These are phyloP conservation scores for Ennomos quercinarius DNA, from an alignment of 2,888 invertebrate species.

Conservation along the genomic window DNA sequence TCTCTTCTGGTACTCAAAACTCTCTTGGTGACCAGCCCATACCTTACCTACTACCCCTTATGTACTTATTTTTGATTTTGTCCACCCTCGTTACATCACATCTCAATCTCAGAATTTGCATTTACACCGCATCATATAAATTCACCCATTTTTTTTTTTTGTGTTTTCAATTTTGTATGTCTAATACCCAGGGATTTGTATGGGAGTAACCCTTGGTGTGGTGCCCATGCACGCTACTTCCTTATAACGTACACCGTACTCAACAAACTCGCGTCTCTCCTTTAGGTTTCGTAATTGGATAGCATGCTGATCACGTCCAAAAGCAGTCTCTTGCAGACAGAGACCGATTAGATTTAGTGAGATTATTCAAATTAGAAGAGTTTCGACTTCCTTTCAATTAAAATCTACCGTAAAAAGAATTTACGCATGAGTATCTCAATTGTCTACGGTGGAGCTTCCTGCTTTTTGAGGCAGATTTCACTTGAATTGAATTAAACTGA, in stretches of 20 bases:
- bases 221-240: background rate
- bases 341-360: constrained; percentile 25
- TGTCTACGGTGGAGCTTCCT: background rate
- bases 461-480: no score
- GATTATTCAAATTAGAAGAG: constrained; percentile 22
- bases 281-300: constrained; percentile 23
- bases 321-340: constrained; percentile 28
- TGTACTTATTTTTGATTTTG: no score
- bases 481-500: no score
- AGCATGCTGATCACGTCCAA: constrained; percentile 30
- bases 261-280: constrained; percentile 22
- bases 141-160: no score
- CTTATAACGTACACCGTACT: background rate
- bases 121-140: no score
- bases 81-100: no score
- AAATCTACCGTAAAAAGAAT: constrained; percentile 7
- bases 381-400: constrained; percentile 16
- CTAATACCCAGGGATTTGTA: no score
- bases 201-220: background rate
- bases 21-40: no score
- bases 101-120: no score
- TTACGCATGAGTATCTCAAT: background rate
- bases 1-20: no score
- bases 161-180: no score
- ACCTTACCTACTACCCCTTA: no score